A percentile compares a stretch with the other conserved stretches of the same genome.
Conservation (phyloP, 2,888 invertebrate species). For the Aphidius colemani region DNA sequence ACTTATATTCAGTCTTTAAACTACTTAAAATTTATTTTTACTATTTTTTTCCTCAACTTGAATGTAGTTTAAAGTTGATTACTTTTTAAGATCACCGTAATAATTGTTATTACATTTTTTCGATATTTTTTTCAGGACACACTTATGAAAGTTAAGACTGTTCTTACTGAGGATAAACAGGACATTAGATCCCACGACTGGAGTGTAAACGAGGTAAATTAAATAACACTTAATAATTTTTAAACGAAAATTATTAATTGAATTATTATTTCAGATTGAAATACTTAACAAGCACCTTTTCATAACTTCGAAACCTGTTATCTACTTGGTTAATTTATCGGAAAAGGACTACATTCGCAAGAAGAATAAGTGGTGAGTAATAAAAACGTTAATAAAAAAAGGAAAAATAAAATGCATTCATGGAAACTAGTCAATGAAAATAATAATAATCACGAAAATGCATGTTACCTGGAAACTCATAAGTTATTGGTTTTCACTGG, state of each 20-base stretch:
- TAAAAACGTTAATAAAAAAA: slow-evolving; percentile 11
- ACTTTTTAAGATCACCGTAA: background rate
- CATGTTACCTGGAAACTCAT: slow-evolving; percentile 32
- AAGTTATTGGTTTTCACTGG: slow-evolving; percentile 32
- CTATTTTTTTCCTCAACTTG: background rate
- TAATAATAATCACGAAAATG: slow-evolving; percentile 1
- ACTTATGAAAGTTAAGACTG: slow-evolving; percentile 79
- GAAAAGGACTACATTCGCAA: slow-evolving; percentile 98
- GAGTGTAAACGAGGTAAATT: slow-evolving; percentile 87
- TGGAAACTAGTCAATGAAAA: slow-evolving; percentile 3
- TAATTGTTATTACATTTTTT: slow-evolving; percentile 2
- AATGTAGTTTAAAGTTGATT: too few relatives aligned
- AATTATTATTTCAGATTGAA: slow-evolving; percentile 77
- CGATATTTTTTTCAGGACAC: slow-evolving; percentile 70
- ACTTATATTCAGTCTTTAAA: too few relatives aligned
- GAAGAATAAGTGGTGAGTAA: slow-evolving; percentile 92
- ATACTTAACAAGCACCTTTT: slow-evolving; percentile 94
- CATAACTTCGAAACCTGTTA: slow-evolving; percentile 95
- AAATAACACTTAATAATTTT: slow-evolving; percentile 1
- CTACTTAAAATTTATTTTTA: too few relatives aligned
- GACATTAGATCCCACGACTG: slow-evolving; percentile 93
- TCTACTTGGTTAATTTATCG: slow-evolving; percentile 95
- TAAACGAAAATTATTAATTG: background rate
- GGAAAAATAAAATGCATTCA: slow-evolving; percentile 17
- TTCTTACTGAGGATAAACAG: slow-evolving; percentile 86